Evolutionary conservation across 2,113 vertebrate species (phyloP).

Genomic region (Corynorhinus townsendii): DNA sequence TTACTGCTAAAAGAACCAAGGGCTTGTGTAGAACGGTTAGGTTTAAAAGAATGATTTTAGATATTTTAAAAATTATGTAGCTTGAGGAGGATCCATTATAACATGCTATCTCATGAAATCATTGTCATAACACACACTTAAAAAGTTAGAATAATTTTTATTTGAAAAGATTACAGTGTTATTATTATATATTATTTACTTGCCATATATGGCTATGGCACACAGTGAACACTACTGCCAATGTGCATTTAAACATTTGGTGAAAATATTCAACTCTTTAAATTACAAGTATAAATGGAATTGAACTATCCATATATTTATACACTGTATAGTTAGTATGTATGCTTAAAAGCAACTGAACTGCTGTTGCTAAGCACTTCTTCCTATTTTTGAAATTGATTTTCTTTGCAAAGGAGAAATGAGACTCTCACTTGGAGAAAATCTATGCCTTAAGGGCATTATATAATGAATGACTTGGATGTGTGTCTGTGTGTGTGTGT

Average conservation of each 20-base stretch:
- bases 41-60: background rate
- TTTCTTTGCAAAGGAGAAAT: conserved; percentile 72
- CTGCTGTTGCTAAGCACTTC: conserved; percentile 65
- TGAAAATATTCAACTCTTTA: background rate
- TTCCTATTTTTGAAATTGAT: conserved; percentile 72
- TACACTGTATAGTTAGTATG: background rate
- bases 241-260: background rate
- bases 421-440: conserved; percentile 70
- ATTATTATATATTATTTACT: background rate
- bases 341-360: conserved; percentile 27
- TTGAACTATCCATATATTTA: conserved; percentile 9
- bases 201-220: background rate
- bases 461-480: conserved; percentile 77
- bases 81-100: background rate
- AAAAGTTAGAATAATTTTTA: background rate
- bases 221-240: background rate
- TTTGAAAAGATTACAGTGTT: background rate
- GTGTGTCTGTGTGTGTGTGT: background rate
- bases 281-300: conserved; percentile 11
- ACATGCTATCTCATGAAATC: background rate
- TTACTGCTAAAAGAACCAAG: background rate
- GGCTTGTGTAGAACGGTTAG: background rate
- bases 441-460: conserved; percentile 73
- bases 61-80: background rate
- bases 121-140: background rate